Percentiles rank a stretch among this genome's conserved stretches.
phyloP scores from a whole-genome alignment of 2,888 invertebrate genomes.

The Nezara viridula region DNA sequence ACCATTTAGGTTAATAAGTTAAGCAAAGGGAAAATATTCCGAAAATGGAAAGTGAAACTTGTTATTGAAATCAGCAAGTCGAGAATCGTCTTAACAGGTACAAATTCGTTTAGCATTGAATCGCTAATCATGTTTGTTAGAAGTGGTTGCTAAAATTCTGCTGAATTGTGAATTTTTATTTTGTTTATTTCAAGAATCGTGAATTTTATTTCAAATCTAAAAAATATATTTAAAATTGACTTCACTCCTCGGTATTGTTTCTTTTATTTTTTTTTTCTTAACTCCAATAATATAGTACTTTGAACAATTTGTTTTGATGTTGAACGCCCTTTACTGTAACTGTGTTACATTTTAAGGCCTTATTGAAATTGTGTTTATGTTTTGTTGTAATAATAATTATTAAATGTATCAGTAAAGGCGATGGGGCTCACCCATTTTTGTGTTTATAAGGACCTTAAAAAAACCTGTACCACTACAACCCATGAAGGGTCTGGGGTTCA shows the following conservation, averaged over 20 bases:
- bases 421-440: too few species aligned
- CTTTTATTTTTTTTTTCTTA: too few species aligned
- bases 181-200: background rate
- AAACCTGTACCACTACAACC: too few species aligned
- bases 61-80: background rate
- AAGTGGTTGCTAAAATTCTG: background rate
- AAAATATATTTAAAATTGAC: background rate
- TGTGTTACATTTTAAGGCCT: too few species aligned
- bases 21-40: background rate
- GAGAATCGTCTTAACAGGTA: background rate
- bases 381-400: too few species aligned
- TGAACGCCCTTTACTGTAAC: too few species aligned
- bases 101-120: background rate
- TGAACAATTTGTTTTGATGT: too few species aligned
- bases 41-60: slow-evolving; percentile 15
- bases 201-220: background rate
- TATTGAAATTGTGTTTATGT: too few species aligned
- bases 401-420: too few species aligned
- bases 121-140: background rate
- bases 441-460: too few species aligned
- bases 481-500: too few species aligned
- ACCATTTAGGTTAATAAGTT: background rate
- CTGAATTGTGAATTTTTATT: background rate
- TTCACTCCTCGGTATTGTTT: background rate
- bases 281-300: too few species aligned